phyloP scores from a whole-genome alignment of 2,797 vertebrate genomes.

The Tauraco hartlaubi region DNA sequence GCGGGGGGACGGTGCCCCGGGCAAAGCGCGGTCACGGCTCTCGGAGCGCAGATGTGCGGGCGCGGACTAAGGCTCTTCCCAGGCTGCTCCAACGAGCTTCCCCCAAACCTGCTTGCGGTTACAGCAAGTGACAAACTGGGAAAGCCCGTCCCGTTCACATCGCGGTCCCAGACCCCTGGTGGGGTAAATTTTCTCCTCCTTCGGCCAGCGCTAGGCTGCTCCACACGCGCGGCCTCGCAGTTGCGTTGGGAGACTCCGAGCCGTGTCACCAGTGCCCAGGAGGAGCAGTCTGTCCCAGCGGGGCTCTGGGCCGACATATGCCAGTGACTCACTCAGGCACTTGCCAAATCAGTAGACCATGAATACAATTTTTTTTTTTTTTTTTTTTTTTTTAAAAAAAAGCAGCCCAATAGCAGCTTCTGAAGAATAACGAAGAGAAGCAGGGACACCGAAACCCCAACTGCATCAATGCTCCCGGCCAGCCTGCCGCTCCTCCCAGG shows the following conservation, averaged over 20 bases:
- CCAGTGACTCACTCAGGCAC: background rate
- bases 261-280: background rate
- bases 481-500: background rate
- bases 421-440: background rate
- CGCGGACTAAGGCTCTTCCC: no score
- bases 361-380: background rate
- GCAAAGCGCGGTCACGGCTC: no score
- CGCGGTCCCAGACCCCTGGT: fast-evolving
- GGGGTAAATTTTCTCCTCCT: background rate
- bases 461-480: background rate
- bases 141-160: background rate
- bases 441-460: background rate
- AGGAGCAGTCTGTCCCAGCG: background rate
- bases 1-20: no score
- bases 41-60: fast-evolving
- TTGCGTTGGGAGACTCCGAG: no score
- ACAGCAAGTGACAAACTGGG: no score
- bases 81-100: background rate
- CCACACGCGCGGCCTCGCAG: fast-evolving
- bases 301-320: background rate
- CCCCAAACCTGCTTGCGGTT: no score
- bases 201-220: fast-evolving
- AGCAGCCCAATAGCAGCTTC: background rate
- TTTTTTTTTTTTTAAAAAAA: background rate
- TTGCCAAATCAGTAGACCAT: constrained; percentile 1